These are phyloP conservation scores for Dendropsophus ebraccatus DNA, from an alignment of 2,113 vertebrate genomes.

Conservation along the genomic window DNA sequence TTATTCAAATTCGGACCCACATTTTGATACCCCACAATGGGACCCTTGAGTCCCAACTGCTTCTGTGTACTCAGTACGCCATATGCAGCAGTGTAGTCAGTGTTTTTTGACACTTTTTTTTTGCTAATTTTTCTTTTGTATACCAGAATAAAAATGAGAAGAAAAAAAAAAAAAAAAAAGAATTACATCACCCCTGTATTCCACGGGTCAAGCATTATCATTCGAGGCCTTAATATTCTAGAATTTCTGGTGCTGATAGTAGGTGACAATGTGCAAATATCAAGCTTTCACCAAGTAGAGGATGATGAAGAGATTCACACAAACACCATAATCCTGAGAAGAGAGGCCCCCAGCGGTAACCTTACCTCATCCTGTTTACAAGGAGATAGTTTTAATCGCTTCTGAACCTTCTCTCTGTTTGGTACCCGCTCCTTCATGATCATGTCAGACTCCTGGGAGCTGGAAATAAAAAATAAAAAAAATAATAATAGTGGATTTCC, in stretches of 20 bases:
- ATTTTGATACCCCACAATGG: no score
- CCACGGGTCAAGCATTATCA: not conserved
- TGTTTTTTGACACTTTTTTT: no score
- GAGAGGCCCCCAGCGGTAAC: not conserved
- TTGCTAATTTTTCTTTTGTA: no score
- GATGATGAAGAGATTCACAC: not conserved
- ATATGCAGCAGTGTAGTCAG: no score
- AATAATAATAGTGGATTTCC: not conserved
- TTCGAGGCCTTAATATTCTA: not conserved
- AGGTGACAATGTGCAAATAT: not conserved
- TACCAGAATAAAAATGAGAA: no score
- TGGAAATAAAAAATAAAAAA: not conserved
- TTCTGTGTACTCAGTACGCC: no score
- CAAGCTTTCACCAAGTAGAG: not conserved
- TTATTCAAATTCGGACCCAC: no score
- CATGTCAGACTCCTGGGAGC: not conserved
- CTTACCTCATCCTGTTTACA: constrained; percentile 12
- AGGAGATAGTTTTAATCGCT: not conserved
- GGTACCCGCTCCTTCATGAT: not conserved
- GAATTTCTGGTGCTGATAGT: not conserved
- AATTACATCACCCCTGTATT: no score
- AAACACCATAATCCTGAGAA: not conserved
- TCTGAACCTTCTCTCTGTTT: not conserved
- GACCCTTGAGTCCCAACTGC: no score
- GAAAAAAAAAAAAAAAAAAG: no score